Conservation (phyloP, 2,797 vertebrate genomes). For the Siniperca undulata region DNA sequence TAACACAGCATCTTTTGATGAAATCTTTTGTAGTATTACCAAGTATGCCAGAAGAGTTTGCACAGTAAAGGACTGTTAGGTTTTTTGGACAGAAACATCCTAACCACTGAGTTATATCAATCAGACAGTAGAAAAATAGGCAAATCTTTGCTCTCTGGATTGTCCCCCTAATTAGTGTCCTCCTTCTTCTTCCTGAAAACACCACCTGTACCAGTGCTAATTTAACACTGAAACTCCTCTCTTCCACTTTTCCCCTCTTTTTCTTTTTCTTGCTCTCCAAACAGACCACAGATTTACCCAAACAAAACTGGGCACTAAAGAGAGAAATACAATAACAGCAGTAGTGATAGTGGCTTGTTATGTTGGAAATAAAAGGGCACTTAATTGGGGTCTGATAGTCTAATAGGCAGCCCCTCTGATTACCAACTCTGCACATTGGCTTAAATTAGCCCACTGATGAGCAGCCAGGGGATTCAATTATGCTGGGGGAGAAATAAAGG, state of each 20-base stretch:
- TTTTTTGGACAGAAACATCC: neutral
- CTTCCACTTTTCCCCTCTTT: conserved; percentile 18
- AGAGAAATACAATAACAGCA: conserved; percentile 79
- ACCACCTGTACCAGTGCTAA: conserved; percentile 20
- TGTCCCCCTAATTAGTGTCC: neutral
- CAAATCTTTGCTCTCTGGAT: conserved; percentile 6
- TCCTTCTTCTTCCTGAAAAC: conserved; percentile 17
- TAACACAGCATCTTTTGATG: neutral
- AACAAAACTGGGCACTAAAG: conserved; percentile 77
- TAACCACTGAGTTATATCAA: conserved; percentile 11
- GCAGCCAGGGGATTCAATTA: conserved; percentile 88
- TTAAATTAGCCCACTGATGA: conserved; percentile 87
- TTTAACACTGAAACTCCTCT: conserved; percentile 43
- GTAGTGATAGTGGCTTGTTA: conserved; percentile 82
- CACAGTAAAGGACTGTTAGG: conserved; percentile 6
- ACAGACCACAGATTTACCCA: conserved; percentile 72
- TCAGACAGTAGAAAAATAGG: conserved; percentile 3
- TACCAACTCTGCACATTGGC: conserved; percentile 85
- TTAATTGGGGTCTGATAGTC: conserved; percentile 85
- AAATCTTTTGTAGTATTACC: neutral
- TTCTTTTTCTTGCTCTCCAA: conserved; percentile 51
- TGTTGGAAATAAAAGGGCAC: conserved; percentile 84
- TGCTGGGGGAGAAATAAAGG: conserved; percentile 83
- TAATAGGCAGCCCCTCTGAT: conserved; percentile 86
- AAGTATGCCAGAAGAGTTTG: neutral